phyloP scores from a whole-genome alignment of 2,113 vertebrate species.

The Ophthalmolycus amberensis region DNA sequence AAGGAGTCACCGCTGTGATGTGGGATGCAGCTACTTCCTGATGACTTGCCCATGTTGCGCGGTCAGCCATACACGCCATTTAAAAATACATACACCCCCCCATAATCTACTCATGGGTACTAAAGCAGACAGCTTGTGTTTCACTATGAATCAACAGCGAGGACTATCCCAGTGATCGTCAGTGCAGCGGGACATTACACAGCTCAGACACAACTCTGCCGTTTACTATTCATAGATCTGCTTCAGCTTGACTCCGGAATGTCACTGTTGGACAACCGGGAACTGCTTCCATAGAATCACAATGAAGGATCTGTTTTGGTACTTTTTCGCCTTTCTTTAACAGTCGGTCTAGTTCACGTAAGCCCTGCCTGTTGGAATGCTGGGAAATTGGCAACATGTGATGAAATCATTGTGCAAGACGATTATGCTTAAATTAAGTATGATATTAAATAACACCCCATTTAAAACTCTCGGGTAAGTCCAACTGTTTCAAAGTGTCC shows the following conservation, averaged over 20 bases:
- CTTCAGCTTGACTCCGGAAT: background rate
- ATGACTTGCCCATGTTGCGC: conserved; percentile 33
- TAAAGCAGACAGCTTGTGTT: background rate
- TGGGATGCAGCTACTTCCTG: conserved; percentile 70
- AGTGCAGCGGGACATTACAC: background rate
- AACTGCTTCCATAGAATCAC: background rate
- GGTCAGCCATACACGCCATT: conserved; percentile 4
- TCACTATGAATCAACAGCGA: conserved; percentile 3
- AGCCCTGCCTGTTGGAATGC: conserved; percentile 19
- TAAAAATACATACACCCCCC: conserved; percentile 2
- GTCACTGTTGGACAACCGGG: background rate
- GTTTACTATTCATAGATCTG: conserved; percentile 23
- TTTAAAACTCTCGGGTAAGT: conserved; percentile 17
- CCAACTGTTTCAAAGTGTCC: conserved; percentile 22
- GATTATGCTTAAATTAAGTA: conserved; percentile 53
- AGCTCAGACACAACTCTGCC: conserved; percentile 24
- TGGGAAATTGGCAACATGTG: conserved; percentile 28
- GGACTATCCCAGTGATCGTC: conserved; percentile 3
- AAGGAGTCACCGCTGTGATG: conserved; percentile 40
- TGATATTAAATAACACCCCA: conserved; percentile 26
- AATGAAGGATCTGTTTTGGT: background rate
- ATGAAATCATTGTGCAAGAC: conserved; percentile 40
- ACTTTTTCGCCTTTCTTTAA: background rate
- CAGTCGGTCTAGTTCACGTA: background rate
- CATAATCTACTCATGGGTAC: background rate